Conservation (phyloP, 1,140 invertebrate species). For the Papilio xuthus region DNA sequence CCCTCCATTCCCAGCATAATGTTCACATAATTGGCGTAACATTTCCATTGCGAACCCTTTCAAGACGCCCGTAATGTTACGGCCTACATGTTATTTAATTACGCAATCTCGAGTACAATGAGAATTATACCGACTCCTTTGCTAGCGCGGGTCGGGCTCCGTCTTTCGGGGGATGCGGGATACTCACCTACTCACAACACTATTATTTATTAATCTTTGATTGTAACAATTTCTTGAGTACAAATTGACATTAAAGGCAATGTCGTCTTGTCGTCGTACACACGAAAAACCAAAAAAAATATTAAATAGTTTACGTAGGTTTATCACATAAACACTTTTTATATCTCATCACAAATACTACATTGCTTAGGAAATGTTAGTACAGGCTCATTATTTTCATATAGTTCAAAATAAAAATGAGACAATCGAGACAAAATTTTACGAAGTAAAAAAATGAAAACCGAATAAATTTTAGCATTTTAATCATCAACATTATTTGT, state of each 20-base stretch:
- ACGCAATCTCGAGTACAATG: slow-evolving; percentile 77
- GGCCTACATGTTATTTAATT: slow-evolving; percentile 81
- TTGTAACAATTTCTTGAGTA: not conserved
- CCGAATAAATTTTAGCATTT: not conserved
- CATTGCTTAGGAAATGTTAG: not conserved
- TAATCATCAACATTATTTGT: not conserved
- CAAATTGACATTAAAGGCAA: not conserved
- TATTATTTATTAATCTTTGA: not conserved
- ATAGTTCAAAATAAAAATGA: too few species aligned
- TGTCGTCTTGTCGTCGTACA: not conserved
- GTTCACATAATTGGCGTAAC: slow-evolving; percentile 80
- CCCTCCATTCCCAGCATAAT: slow-evolving; percentile 77
- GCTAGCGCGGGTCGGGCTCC: slow-evolving; percentile 45
- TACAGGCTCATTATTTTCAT: not conserved
- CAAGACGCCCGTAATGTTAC: slow-evolving; percentile 76
- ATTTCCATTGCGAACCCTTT: slow-evolving; percentile 79
- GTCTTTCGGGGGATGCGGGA: not conserved
- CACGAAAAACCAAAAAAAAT: not conserved
- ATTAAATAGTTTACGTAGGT: not conserved
- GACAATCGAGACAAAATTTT: too few species aligned
- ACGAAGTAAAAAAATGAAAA: not conserved
- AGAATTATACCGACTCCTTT: slow-evolving; percentile 68
- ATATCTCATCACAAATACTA: too few species aligned
- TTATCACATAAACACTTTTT: too few species aligned
- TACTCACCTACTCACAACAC: not conserved